These are phyloP conservation scores for Heterodera schachtii DNA, from an alignment of 1,140 invertebrate species.

Conservation along the genomic window DNA sequence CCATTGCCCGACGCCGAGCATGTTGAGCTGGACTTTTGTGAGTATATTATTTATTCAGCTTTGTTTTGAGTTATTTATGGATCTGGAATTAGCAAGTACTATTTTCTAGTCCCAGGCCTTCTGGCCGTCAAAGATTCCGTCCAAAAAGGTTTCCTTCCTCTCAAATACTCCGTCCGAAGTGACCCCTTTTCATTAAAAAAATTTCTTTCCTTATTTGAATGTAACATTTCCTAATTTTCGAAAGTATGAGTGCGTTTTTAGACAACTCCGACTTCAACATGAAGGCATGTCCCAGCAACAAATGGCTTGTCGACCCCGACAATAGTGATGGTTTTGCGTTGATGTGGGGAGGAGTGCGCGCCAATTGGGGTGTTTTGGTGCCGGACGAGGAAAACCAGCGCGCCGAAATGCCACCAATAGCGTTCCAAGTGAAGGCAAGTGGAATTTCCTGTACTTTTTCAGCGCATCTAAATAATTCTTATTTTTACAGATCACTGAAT, in stretches of 20 bases:
- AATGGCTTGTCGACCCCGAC: conserved; percentile 56
- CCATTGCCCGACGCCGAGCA: conserved; percentile 46
- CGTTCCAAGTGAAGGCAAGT: conserved; percentile 48
- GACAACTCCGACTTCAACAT: conserved; percentile 55
- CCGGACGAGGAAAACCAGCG: conserved; percentile 2
- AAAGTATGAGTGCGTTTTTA: conserved; percentile 27
- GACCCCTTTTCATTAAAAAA: too few species aligned
- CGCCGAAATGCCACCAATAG: conserved; percentile 33
- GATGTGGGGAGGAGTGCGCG: conserved; percentile 54
- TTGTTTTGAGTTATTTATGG: too few species aligned
- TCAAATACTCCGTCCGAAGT: too few species aligned
- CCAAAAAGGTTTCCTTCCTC: too few species aligned
- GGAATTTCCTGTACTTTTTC: not conserved
- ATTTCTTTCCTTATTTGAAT: too few species aligned
- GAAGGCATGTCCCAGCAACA: conserved; percentile 48
- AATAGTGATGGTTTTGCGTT: conserved; percentile 54
- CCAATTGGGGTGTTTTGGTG: conserved; percentile 50
- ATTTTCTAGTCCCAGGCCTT: too few species aligned
- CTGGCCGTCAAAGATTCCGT: too few species aligned
- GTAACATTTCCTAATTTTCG: too few species aligned
- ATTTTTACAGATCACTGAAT: conserved; percentile 42
- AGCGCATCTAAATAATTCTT: not conserved
- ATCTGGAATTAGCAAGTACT: too few species aligned
- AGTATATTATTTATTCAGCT: conserved; percentile 14
- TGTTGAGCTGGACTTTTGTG: conserved; percentile 55